Evolutionary conservation across 1,140 invertebrate species (phyloP).

Genomic region (Cardiocondyla obscurior): DNA sequence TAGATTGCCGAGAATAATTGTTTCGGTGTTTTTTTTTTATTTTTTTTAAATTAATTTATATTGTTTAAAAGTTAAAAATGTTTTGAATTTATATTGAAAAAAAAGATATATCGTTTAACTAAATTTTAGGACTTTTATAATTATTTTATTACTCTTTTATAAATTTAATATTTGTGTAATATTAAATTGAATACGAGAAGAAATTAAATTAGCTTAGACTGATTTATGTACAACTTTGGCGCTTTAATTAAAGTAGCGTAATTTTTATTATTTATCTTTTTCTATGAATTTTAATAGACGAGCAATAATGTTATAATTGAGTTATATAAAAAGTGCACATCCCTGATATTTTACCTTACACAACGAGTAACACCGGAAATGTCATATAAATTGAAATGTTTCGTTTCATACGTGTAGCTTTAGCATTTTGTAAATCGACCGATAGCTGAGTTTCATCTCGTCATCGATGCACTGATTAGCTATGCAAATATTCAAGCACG

Average conservation of each 20-base stretch:
- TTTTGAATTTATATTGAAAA: background rate
- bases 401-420: background rate
- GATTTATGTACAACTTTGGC: background rate
- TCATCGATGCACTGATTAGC: constrained; percentile 2
- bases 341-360: background rate
- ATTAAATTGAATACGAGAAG: background rate
- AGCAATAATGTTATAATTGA: background rate
- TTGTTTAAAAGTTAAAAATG: background rate
- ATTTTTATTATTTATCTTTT: background rate
- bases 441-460: background rate
- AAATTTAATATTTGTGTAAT: background rate
- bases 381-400: background rate
- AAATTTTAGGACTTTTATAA: background rate
- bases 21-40: too few species aligned
- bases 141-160: background rate
- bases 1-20: too few species aligned
- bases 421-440: constrained; percentile 10
- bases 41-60: too few species aligned
- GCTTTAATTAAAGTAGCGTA: background rate
- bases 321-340: background rate
- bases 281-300: background rate
- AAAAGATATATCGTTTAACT: background rate
- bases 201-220: background rate
- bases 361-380: constrained; percentile 22
- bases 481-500: constrained; percentile 1